Percentiles rank a stretch among this genome's conserved stretches.
phyloP scores from a whole-genome alignment of 1,140 invertebrate species.

The Ceratina calcarata region DNA sequence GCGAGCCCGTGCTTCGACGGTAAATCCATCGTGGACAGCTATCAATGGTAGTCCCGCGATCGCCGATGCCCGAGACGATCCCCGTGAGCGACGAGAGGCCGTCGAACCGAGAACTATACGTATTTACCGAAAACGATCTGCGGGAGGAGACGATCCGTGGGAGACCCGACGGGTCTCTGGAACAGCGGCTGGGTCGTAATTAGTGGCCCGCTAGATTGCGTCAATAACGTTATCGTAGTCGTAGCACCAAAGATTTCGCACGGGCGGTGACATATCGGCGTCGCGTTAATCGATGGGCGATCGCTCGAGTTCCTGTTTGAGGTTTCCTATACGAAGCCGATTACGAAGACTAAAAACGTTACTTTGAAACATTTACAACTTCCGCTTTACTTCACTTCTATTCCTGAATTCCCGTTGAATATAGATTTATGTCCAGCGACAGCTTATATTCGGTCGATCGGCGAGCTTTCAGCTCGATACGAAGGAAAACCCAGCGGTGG shows the following conservation, averaged over 20 bases:
- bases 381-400: too few relatives aligned
- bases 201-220: constrained; percentile 32
- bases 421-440: too few relatives aligned
- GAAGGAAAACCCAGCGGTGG: too few relatives aligned
- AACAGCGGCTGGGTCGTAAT: constrained; percentile 34
- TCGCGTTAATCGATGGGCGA: background rate
- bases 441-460: background rate
- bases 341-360: too few relatives aligned
- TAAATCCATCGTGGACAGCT: constrained; percentile 62
- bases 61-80: constrained; percentile 2
- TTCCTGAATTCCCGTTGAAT: too few relatives aligned
- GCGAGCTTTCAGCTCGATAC: background rate
- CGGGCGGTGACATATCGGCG: background rate
- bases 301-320: constrained; percentile 4
- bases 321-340: background rate
- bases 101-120: background rate
- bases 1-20: constrained; percentile 83
- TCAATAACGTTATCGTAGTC: constrained; percentile 45
- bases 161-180: background rate
- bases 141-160: background rate
- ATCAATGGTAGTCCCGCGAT: constrained; percentile 70
- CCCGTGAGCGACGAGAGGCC: constrained; percentile 1
- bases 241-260: constrained; percentile 39
- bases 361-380: too few relatives aligned
- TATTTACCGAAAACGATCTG: constrained; percentile 11